These are phyloP conservation scores for Calidris pygmaea DNA, from an alignment of 2,113 vertebrate species.

Conservation along the genomic window DNA sequence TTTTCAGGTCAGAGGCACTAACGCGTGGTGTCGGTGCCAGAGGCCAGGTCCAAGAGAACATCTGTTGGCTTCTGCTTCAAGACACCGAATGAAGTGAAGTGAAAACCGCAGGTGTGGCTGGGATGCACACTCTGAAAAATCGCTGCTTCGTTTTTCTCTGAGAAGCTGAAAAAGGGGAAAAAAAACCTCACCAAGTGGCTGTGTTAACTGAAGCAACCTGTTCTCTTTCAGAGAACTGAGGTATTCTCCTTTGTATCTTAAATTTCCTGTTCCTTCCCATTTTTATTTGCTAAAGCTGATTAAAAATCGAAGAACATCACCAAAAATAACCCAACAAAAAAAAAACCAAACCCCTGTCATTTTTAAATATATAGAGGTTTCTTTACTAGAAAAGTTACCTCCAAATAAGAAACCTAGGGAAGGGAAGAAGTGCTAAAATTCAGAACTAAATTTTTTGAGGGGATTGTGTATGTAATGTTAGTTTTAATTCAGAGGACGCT, in stretches of 20 bases:
- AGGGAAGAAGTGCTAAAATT: neutral
- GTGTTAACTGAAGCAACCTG: neutral
- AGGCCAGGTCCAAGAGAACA: neutral
- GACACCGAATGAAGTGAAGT: neutral
- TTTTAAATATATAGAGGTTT: neutral
- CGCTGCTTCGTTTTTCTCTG: neutral
- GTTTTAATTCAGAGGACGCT: neutral
- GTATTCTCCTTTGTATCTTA: neutral
- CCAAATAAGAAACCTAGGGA: neutral
- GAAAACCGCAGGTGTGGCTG: neutral
- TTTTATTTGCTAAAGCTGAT: neutral
- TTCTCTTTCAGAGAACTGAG: neutral
- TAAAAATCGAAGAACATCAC: neutral
- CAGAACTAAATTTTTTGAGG: neutral
- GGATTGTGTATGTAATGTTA: neutral
- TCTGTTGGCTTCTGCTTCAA: neutral
- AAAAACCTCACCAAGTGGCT: neutral
- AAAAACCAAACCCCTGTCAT: no score
- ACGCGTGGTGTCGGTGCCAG: neutral
- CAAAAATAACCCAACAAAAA: neutral
- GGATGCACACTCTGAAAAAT: neutral
- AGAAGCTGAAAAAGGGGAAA: neutral
- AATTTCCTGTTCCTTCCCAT: neutral
- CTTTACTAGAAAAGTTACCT: neutral
- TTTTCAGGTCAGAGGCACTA: neutral